These are phyloP conservation scores for Trimorus sp. DNA, from an alignment of 2,888 invertebrate species.

Conservation along the genomic window DNA sequence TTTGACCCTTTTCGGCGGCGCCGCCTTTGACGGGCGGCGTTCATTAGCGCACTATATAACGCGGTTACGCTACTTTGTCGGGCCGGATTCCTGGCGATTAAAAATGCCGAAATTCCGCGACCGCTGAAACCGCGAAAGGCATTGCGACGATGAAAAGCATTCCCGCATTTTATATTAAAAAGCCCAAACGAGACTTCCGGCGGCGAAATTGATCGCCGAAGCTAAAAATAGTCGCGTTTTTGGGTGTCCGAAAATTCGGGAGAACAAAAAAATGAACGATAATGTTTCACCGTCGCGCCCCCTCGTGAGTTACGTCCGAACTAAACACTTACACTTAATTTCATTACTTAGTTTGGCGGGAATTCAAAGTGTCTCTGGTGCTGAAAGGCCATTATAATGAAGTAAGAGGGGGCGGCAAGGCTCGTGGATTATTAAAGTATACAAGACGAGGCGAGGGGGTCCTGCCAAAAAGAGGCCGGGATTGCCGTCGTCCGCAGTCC, in stretches of 20 bases:
- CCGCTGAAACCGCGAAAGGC: too few relatives aligned
- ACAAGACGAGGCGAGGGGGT: constrained; percentile 48
- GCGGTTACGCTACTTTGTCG: constrained; percentile 42
- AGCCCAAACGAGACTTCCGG: too few relatives aligned
- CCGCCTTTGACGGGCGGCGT: constrained; percentile 61
- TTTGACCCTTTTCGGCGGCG: constrained; percentile 59
- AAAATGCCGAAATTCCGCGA: too few relatives aligned
- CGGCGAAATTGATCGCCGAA: too few relatives aligned
- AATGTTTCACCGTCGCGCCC: constrained; percentile 18
- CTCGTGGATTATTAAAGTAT: constrained; percentile 60
- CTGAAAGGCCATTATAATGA: constrained; percentile 56
- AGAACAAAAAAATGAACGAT: constrained; percentile 24
- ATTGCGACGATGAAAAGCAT: too few relatives aligned
- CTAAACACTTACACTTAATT: constrained; percentile 41
- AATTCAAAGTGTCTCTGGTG: constrained; percentile 33
- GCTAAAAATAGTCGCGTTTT: too few relatives aligned
- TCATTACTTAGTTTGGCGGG: constrained; percentile 44
- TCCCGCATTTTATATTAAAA: too few relatives aligned
- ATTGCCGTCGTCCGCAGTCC: constrained; percentile 69
- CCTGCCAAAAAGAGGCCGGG: constrained; percentile 61
- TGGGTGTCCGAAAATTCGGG: background rate
- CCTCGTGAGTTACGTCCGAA: constrained; percentile 22
- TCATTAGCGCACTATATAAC: constrained; percentile 59
- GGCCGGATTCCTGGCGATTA: too few relatives aligned
- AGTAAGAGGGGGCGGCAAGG: constrained; percentile 32